These are phyloP conservation scores for Myoxocephalus aenaeus DNA, from an alignment of 2,797 vertebrate genomes.

Conservation along the genomic window DNA sequence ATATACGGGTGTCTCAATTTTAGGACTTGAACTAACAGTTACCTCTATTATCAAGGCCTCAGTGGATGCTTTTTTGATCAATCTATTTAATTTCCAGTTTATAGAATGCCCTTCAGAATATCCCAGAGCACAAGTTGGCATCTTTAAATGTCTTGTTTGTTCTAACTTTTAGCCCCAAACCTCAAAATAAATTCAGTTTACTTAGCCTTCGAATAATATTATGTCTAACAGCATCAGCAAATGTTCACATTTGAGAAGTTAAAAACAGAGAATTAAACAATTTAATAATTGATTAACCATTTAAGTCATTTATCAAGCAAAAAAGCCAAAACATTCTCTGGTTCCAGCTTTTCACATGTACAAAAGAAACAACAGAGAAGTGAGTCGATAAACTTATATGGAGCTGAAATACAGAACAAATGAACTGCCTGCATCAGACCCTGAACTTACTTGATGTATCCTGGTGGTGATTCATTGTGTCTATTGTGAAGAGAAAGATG, in stretches of 20 bases:
- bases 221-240: neutral
- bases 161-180: no score
- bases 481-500: constrained; percentile 22
- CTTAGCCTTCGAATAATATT: neutral
- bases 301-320: neutral
- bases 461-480: constrained; percentile 23
- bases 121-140: neutral
- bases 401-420: neutral
- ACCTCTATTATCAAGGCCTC: no score
- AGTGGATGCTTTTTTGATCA: neutral
- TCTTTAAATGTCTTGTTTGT: neutral
- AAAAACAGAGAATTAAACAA: neutral
- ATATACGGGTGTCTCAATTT: neutral
- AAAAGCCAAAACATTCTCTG: neutral
- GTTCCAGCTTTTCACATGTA: neutral
- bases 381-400: neutral
- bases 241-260: neutral
- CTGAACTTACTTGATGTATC: neutral
- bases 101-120: neutral
- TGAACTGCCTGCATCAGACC: neutral
- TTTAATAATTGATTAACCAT: neutral
- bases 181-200: neutral
- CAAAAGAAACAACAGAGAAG: neutral
- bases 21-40: neutral
- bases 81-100: neutral